Conservation (phyloP, 1,140 invertebrate genomes). For the Drosophila sturtevanti region DNA sequence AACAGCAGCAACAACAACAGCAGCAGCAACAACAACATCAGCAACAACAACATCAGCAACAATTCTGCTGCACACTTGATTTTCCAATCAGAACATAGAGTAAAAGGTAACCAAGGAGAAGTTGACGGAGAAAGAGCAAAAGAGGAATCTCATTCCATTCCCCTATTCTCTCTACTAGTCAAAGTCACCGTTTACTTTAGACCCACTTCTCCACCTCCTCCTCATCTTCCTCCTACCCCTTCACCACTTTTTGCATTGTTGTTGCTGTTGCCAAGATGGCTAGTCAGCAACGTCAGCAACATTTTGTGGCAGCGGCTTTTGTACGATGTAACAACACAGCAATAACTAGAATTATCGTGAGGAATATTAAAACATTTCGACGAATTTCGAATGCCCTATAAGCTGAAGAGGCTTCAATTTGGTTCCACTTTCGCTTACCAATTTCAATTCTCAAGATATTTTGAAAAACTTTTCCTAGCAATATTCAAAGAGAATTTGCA, state of each 20-base stretch:
- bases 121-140: not conserved
- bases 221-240: not conserved
- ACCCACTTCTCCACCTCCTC: not conserved
- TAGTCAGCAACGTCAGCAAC: slow-evolving; percentile 65
- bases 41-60: slow-evolving; percentile 14
- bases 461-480: no score
- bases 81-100: slow-evolving; percentile 70
- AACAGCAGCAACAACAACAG: slow-evolving; percentile 7
- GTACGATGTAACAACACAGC: slow-evolving; percentile 50
- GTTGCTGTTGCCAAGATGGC: slow-evolving; percentile 39
- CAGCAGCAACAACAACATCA: slow-evolving; percentile 25
- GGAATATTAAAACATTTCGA: accelerated
- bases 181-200: not conserved
- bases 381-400: slow-evolving; percentile 23
- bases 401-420: not conserved
- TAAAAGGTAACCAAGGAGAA: not conserved
- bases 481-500: no score
- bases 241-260: slow-evolving; percentile 35
- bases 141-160: not conserved
- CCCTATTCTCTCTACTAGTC: not conserved
- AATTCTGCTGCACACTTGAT: slow-evolving; percentile 57
- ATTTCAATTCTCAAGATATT: no score
- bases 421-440: no score
- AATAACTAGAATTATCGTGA: slow-evolving; percentile 31
- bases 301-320: slow-evolving; percentile 63